Conservation (phyloP, 2,113 vertebrate genomes). For the Antechinus flavipes region DNA sequence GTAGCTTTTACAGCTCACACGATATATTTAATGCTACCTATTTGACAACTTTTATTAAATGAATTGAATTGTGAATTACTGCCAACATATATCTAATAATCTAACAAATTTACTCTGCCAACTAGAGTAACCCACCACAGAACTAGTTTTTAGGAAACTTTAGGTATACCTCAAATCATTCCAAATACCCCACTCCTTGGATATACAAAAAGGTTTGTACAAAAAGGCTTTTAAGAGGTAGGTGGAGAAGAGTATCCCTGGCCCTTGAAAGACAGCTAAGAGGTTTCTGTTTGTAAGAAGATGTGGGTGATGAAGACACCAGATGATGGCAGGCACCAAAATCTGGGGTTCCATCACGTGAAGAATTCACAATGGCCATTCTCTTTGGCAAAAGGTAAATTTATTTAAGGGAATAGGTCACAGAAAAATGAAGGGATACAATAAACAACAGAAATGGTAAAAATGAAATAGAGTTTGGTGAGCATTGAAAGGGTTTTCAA, state of each 20-base stretch:
- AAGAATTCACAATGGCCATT: too few relatives aligned
- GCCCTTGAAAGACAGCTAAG: slow-evolving; percentile 49
- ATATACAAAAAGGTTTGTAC: slow-evolving; percentile 40
- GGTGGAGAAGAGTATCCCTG: slow-evolving; percentile 4
- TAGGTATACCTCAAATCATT: neutral
- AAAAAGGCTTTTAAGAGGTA: slow-evolving; percentile 31
- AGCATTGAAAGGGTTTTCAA: too few relatives aligned
- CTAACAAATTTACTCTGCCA: neutral
- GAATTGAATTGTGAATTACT: neutral
- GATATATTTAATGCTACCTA: neutral
- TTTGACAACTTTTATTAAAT: neutral
- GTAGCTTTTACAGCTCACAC: neutral
- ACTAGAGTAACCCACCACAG: neutral
- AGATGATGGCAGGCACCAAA: too few relatives aligned
- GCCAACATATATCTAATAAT: neutral
- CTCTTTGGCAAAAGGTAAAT: too few relatives aligned
- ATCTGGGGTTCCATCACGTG: too few relatives aligned
- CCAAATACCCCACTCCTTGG: slow-evolving; percentile 12
- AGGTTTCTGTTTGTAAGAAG: slow-evolving; percentile 13
- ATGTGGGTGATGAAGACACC: too few relatives aligned
- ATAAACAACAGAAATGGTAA: too few relatives aligned
- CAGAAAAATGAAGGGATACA: too few relatives aligned
- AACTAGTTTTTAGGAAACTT: neutral
- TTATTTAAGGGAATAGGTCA: too few relatives aligned
- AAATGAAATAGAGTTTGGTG: too few relatives aligned